These are phyloP conservation scores for Spisula solida DNA, from an alignment of 2,888 invertebrate genomes.

Conservation along the genomic window DNA sequence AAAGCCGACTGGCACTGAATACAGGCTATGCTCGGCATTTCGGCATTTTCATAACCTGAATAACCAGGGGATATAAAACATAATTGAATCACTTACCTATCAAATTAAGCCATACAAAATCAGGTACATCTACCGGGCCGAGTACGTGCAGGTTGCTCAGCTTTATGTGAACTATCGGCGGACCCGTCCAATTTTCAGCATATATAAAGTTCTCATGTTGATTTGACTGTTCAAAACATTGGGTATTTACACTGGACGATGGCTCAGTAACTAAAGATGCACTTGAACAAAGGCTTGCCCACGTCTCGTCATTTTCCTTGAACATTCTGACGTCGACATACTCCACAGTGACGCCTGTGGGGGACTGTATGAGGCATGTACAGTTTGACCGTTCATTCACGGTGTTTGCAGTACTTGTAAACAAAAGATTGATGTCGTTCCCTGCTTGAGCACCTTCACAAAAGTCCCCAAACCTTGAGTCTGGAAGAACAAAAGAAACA, in stretches of 20 bases:
- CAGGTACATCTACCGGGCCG: conserved; percentile 40
- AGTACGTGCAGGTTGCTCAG: conserved; percentile 40
- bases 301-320: conserved; percentile 11
- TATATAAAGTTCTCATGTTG: conserved; percentile 53
- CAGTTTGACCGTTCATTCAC: conserved; percentile 20
- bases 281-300: conserved; percentile 55
- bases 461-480: not conserved
- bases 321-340: conserved; percentile 56
- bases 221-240: conserved; percentile 21
- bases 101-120: conserved; percentile 52
- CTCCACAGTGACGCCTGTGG: not conserved
- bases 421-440: conserved; percentile 21
- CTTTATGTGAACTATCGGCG: conserved; percentile 16
- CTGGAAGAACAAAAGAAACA: not conserved
- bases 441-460: not conserved
- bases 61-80: no score
- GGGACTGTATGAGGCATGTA: conserved; percentile 29
- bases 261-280: conserved; percentile 32
- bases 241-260: not conserved
- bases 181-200: not conserved
- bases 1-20: no score
- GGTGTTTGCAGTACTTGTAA: conserved; percentile 14
- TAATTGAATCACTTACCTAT: conserved; percentile 38
- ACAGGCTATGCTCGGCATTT: no score
- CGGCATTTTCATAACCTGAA: no score